Conservation (phyloP, 2,797 vertebrate genomes). For the Prionace glauca region DNA sequence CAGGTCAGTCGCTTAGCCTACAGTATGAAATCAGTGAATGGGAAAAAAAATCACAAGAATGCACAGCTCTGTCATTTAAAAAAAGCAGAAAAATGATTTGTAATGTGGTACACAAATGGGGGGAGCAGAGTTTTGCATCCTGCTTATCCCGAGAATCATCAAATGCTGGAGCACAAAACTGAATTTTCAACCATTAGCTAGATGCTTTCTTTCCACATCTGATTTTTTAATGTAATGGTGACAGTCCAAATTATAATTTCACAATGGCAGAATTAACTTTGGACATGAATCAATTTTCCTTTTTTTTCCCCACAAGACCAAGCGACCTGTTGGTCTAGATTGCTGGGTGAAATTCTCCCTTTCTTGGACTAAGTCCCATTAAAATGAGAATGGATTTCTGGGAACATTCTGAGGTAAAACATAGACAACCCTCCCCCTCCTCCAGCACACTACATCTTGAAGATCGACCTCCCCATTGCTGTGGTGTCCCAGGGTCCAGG, state of each 20-base stretch:
- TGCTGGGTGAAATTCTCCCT: too few relatives aligned
- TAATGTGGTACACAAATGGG: neutral
- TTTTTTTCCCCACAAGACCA: neutral
- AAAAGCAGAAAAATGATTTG: neutral
- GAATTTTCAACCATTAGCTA: neutral
- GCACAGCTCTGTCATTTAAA: neutral
- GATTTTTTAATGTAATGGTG: neutral
- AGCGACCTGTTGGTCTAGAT: neutral
- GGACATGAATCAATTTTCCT: neutral
- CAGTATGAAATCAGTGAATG: neutral
- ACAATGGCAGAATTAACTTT: neutral
- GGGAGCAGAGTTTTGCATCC: neutral
- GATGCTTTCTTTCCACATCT: neutral
- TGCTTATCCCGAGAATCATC: neutral
- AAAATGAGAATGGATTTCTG: too few relatives aligned
- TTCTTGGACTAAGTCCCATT: too few relatives aligned
- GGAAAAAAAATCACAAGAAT: neutral
- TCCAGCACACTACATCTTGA: too few relatives aligned
- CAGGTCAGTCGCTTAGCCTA: neutral
- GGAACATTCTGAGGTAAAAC: too few relatives aligned
- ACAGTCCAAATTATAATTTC: neutral
- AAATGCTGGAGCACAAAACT: neutral
- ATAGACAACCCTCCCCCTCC: too few relatives aligned
- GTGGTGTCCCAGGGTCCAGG: too few relatives aligned
- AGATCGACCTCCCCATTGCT: too few relatives aligned